Conservation (phyloP, 2,888 invertebrate species). For the Blomia tropicalis region DNA sequence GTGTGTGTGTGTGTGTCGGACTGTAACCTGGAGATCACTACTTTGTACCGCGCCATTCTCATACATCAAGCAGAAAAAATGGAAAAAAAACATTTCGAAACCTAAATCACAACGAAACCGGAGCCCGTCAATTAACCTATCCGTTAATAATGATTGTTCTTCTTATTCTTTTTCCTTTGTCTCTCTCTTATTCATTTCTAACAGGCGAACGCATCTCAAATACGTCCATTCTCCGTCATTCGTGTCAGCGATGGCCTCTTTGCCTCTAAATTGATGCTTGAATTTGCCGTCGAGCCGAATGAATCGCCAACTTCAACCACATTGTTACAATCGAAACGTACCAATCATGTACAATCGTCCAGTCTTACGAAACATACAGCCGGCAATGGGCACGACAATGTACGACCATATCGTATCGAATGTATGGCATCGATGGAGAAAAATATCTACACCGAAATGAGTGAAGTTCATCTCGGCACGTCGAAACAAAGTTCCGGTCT, state of each 20-base stretch:
- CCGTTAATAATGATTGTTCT: not conserved
- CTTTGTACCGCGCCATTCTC: too few relatives aligned
- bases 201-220: conserved; percentile 11
- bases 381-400: not conserved
- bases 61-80: not conserved
- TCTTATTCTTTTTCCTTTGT: not conserved
- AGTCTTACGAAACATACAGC: not conserved
- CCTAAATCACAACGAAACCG: too few relatives aligned
- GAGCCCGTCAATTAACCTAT: not conserved
- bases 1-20: too few relatives aligned
- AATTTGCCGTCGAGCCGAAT: not conserved
- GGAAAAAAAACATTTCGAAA: too few relatives aligned
- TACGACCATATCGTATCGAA: conserved; percentile 5
- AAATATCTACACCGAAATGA: not conserved
- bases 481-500: conserved; percentile 16
- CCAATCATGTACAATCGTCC: not conserved
- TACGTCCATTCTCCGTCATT: not conserved
- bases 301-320: not conserved
- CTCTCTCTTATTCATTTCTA: too few relatives aligned
- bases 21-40: too few relatives aligned
- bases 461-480: conserved; percentile 9
- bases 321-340: not conserved
- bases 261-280: conserved; percentile 1
- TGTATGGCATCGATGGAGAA: conserved; percentile 15
- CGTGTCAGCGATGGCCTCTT: not conserved